phyloP scores from a whole-genome alignment of 2,888 invertebrate species.

The Lochmaea capreae region DNA sequence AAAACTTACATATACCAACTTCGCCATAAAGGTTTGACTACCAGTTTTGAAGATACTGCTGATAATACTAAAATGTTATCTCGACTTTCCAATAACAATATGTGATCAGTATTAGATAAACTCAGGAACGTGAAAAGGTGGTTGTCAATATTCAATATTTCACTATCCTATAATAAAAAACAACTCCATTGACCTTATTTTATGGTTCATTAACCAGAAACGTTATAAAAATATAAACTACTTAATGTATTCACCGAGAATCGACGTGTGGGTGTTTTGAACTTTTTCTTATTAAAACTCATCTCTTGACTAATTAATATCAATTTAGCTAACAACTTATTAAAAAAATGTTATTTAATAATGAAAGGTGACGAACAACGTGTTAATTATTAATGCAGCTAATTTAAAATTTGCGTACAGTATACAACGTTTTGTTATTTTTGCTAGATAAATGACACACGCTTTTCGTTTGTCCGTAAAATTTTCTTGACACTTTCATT shows the following conservation, averaged over 20 bases:
- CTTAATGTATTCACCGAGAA: no score
- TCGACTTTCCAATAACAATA: no score
- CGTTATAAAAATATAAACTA: no score
- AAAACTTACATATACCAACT: no score
- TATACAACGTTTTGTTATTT: slow-evolving; percentile 17
- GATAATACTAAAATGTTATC: no score
- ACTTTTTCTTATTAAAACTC: slow-evolving; percentile 20
- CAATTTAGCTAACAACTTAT: slow-evolving; percentile 22
- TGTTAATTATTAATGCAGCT: slow-evolving; percentile 24
- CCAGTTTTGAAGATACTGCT: no score
- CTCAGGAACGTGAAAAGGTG: no score
- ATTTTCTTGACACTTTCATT: slow-evolving; percentile 33
- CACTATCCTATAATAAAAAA: neutral
- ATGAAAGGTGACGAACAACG: slow-evolving; percentile 32
- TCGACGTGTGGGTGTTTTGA: slow-evolving; percentile 14
- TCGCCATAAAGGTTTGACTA: no score
- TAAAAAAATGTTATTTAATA: slow-evolving; percentile 19
- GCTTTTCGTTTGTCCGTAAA: slow-evolving; percentile 22
- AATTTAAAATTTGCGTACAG: slow-evolving; percentile 14
- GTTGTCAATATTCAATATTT: no score
- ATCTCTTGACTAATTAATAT: slow-evolving; percentile 22
- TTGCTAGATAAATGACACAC: slow-evolving; percentile 29
- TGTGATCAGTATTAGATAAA: no score
- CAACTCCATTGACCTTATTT: neutral
- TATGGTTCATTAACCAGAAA: no score